These are phyloP conservation scores for Elephas maximus DNA, from an alignment of 2,113 vertebrate genomes.

Conservation along the genomic window DNA sequence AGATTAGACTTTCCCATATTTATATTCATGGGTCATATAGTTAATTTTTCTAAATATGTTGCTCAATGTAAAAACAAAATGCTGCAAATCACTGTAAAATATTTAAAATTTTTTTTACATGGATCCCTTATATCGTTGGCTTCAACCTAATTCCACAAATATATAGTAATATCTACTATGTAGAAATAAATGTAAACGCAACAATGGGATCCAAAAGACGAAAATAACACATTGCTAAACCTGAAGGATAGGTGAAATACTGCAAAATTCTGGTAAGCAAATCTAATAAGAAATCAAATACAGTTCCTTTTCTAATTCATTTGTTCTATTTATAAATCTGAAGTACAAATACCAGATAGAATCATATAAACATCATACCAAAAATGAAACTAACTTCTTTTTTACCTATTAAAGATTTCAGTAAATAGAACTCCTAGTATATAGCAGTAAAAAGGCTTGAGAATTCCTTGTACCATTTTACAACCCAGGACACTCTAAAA, in stretches of 20 bases:
- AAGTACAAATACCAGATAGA: background rate
- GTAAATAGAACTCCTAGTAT: background rate
- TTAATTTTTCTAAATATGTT: background rate
- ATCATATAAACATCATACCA: background rate
- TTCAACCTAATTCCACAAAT: background rate
- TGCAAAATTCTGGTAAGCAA: background rate
- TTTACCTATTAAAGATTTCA: background rate
- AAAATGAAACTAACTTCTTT: background rate
- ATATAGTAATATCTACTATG: background rate
- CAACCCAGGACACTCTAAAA: constrained; percentile 54
- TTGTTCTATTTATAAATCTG: background rate
- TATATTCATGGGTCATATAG: background rate
- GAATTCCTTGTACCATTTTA: constrained; percentile 69
- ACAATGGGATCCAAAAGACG: background rate
- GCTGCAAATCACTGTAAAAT: background rate
- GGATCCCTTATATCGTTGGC: background rate
- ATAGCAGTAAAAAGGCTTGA: constrained; percentile 58
- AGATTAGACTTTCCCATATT: background rate
- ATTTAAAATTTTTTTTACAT: background rate
- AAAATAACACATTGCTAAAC: background rate
- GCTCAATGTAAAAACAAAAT: background rate
- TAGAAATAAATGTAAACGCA: background rate
- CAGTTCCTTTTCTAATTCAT: background rate
- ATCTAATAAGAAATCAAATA: background rate
- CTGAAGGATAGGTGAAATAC: background rate